Evolutionary conservation across 2,888 invertebrate species (phyloP), one percentile per base, ranked within the genome.

Genomic region (Atethmia centrago): DNA sequence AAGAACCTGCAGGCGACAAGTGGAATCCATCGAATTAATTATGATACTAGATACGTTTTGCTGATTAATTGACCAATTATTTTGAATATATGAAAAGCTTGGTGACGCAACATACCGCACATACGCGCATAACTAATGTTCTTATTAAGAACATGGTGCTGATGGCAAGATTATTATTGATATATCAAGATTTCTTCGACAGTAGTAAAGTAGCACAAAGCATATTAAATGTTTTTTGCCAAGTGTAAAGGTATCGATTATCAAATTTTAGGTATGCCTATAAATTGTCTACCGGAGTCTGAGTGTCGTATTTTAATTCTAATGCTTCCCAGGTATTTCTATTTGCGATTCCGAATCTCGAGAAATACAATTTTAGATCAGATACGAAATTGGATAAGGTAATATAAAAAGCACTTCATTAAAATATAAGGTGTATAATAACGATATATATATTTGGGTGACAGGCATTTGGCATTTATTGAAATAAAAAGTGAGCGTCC

Each of bases 401-500:
- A 77, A 66, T 78, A 71, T 58, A 74, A 74, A 80, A 78, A 72
- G 65, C n/a, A 71, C 70, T 85, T 86, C 77, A 85, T 86, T 85
- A 85, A 75, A 77, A 72, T 83, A 80, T 72, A 83, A 76, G 64
- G 47, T 76, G 78, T 80, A 70, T 85, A 81, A 83, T 74, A 67
- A 83, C 70, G 79, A 80, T 77, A 74, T 77, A 80, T 80, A 83
- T 81, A 76, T 80, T 80, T 79, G 66, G 80, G 74, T 77, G 83
- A 85, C 80, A 85, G 72, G 65, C 83, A 81, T 80, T 81, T 82
- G 77, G 84, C 85, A 84, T 85, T 88, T 82, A 89, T 89, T 88
- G 88, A 88, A 87, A 89, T 90, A 88, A 88, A 87, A 90, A 85
- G 84, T 80, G 87, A 85, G 83, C 84, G 86, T 83, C 83, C 80